Evolutionary conservation across 2,888 invertebrate species (phyloP), one percentile per base, ranked within the genome.

Genomic region (Cheilosia scutellata): DNA sequence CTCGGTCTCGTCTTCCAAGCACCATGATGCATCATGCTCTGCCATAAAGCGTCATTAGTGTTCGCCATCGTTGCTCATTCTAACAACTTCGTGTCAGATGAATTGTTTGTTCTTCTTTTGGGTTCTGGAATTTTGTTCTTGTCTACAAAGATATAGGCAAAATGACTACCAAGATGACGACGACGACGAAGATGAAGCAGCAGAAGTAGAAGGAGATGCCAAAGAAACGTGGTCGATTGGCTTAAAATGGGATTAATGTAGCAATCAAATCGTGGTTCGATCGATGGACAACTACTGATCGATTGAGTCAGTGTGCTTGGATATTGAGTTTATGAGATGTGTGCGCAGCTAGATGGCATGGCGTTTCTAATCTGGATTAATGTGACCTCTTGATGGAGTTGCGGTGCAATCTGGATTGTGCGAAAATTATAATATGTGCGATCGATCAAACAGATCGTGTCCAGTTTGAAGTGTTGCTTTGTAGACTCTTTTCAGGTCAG

Each of bases 41-140:
- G 76, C 70, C 75, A 63, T 72, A 76, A 27, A 82, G 62, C 80
- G 72, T 76, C 86, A 82, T 79, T 84, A 77, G 77, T 86, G 86
- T 82, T 82, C 82, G 68, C 82, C 76, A 63, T 82, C 86, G 71
- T 72, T 77, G 86, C 68, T 82, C 86, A 72, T 57, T 49, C 49
- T 77, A 86, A 76, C 86, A 76, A 72, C 80, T 58, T 76, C 51
- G 65, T 78, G 74, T 78, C 58, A 75, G 84, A 60, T 63, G 68
- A 58, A 58, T 63, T 78, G 57, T 57, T 51, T 74, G 11, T 60
- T 25, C n/a, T 62, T 44, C 11, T 40, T 16, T 75, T 62, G 4
- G 37, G 27, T 25, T 57, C 71, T 68, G 55, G 60, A 55, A 29
- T 57, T 68, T 42, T 40, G 13, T 20, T 44, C 60, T n/a, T n/a